Conservation (phyloP, 2,888 invertebrate species). For the Lissocephala sabroskyi region DNA sequence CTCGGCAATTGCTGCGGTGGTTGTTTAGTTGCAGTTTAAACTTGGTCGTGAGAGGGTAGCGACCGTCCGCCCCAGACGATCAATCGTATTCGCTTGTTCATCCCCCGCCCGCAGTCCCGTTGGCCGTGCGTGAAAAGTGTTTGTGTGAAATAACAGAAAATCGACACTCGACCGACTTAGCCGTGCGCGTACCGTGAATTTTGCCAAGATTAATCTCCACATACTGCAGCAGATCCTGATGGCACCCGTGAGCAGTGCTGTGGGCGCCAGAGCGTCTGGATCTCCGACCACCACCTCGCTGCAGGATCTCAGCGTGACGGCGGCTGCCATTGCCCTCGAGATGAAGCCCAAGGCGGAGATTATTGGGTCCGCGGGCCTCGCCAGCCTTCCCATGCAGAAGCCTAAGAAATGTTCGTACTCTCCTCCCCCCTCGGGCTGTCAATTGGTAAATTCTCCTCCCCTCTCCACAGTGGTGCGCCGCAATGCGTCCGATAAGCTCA, state of each 20-base stretch:
- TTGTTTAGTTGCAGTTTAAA: conserved; percentile 70
- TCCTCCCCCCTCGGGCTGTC: too few species aligned
- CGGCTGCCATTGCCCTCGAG: conserved; percentile 62
- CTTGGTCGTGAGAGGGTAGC: conserved; percentile 72
- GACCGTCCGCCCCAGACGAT: conserved; percentile 28
- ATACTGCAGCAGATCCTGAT: conserved; percentile 36
- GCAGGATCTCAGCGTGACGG: conserved; percentile 61
- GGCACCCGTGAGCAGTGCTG: conserved; percentile 43
- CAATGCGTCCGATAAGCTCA: conserved; percentile 70
- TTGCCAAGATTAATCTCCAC: conserved; percentile 23
- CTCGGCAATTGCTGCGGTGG: conserved; percentile 42
- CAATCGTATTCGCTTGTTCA: background rate
- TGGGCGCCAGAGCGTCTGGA: conserved; percentile 24
- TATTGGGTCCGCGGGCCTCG: too few species aligned
- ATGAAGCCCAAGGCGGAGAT: conserved; percentile 60
- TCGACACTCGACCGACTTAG: too few species aligned
- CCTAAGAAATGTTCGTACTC: conserved; percentile 54
- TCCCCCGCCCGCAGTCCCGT: too few species aligned
- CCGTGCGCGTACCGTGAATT: background rate
- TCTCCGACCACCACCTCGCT: conserved; percentile 47
- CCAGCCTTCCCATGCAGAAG: conserved; percentile 44
- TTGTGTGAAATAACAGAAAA: conserved; percentile 6
- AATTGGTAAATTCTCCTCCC: too few species aligned
- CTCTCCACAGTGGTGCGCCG: conserved; percentile 67
- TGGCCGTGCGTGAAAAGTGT: conserved; percentile 22